Conservation (phyloP, 1,140 invertebrate genomes). For the Hylaeus anthracinus region DNA sequence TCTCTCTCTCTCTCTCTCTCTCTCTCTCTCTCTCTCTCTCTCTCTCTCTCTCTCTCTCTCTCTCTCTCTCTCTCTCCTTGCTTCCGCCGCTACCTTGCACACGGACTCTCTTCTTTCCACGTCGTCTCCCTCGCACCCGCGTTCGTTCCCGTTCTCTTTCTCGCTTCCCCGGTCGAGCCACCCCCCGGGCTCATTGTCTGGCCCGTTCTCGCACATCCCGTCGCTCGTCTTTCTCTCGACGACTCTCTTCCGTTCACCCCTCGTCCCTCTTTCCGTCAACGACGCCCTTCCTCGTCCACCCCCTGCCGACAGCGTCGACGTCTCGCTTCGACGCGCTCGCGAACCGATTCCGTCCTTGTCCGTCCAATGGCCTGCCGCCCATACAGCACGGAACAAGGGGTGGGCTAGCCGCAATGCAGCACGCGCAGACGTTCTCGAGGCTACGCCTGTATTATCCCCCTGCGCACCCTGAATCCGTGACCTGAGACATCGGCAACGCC, state of each 20-base stretch:
- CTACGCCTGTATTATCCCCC: conserved; percentile 61
- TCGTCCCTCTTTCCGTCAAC: background rate
- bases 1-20: background rate
- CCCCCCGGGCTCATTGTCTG: background rate
- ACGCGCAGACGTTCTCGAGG: conserved; percentile 70
- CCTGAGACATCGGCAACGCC: conserved; percentile 40
- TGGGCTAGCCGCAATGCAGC: conserved; percentile 70
- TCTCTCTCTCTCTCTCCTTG: background rate
- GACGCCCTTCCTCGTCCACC: background rate
- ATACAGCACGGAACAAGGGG: conserved; percentile 33
- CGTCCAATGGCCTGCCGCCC: background rate
- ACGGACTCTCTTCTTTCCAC: background rate
- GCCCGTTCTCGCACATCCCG: background rate
- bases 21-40: background rate
- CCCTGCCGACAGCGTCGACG: background rate
- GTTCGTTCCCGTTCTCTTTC: background rate
- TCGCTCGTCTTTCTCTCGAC: background rate
- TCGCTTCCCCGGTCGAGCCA: background rate
- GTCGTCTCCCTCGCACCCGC: background rate
- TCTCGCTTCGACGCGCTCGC: background rate
- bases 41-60: background rate
- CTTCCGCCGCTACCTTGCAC: background rate
- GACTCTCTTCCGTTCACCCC: background rate
- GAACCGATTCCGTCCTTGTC: background rate
- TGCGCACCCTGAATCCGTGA: conserved; percentile 60